Conservation (phyloP, 2,888 invertebrate genomes). For the Drosophila macrospina region DNA sequence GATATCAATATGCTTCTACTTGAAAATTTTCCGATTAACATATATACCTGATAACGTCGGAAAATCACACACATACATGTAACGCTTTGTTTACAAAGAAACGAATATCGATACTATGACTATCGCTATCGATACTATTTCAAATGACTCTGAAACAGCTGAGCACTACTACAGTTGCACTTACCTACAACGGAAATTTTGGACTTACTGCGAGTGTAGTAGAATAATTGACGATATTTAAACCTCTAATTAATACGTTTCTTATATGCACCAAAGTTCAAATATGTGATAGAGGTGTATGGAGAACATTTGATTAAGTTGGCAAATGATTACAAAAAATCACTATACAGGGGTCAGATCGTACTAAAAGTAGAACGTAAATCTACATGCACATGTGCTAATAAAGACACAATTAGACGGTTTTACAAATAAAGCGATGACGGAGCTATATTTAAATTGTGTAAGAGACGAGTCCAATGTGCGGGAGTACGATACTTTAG, state of each 20-base stretch:
- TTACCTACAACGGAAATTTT: conserved; percentile 18
- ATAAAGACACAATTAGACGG: conserved; percentile 26
- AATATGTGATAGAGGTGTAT: not conserved
- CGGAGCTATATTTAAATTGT: conserved; percentile 79
- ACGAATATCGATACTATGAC: conserved; percentile 28
- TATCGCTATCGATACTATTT: conserved; percentile 29
- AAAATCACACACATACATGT: conserved; percentile 37
- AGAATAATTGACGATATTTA: conserved; percentile 7
- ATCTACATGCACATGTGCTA: conserved; percentile 6
- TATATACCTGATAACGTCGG: conserved; percentile 52
- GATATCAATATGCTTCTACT: conserved; percentile 36
- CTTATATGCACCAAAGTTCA: not conserved
- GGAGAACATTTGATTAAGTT: not conserved
- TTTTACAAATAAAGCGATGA: conserved; percentile 49
- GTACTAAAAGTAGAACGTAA: conserved; percentile 41
- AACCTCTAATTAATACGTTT: not conserved
- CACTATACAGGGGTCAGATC: conserved; percentile 26
- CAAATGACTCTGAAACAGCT: conserved; percentile 41
- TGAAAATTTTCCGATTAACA: conserved; percentile 48
- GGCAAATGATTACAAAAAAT: not conserved
- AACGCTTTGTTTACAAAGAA: conserved; percentile 47
- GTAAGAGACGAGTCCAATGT: conserved; percentile 72
- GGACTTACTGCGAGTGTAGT: conserved; percentile 8
- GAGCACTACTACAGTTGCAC: conserved; percentile 26
- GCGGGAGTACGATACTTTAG: conserved; percentile 73